phyloP scores from a whole-genome alignment of 2,113 vertebrate species.

The Synchiropus splendidus region DNA sequence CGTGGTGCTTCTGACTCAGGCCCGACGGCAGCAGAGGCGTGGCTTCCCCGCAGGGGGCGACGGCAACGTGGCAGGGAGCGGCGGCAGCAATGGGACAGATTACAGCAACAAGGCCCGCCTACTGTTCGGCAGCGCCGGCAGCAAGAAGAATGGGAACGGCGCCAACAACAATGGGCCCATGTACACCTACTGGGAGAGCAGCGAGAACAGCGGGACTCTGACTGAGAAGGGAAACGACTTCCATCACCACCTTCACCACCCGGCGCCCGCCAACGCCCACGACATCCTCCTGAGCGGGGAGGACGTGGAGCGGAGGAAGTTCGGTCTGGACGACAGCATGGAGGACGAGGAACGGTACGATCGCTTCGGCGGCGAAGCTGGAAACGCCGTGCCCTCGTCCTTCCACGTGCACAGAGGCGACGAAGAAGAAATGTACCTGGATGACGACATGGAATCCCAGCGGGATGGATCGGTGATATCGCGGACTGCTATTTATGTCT shows the following conservation, averaged over 20 bases:
- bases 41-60: constrained; percentile 36
- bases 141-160: constrained; percentile 47
- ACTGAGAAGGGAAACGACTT: constrained; percentile 55
- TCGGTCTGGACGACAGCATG: constrained; percentile 62
- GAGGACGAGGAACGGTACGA: constrained; percentile 65
- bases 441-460: constrained; percentile 86
- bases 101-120: constrained; percentile 71
- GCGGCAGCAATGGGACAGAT: constrained; percentile 53
- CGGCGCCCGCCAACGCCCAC: constrained; percentile 21
- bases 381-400: constrained; percentile 50
- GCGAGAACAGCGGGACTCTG: constrained; percentile 54
- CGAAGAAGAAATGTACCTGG: constrained; percentile 56
- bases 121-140: constrained; percentile 43
- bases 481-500: constrained; percentile 80
- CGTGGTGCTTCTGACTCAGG: constrained; percentile 61
- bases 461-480: constrained; percentile 84
- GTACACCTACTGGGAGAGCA: constrained; percentile 64
- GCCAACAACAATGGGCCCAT: constrained; percentile 62
- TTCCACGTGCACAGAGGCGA: constrained; percentile 44
- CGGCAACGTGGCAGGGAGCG: constrained; percentile 50
- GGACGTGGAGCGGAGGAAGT: constrained; percentile 62
- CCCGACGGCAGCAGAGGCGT: constrained; percentile 50
- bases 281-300: constrained; percentile 60
- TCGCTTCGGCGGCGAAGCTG: constrained; percentile 34
- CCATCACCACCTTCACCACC: constrained; percentile 30